Percentiles rank a stretch among this genome's conserved stretches.
phyloP scores from a whole-genome alignment of 2,797 vertebrate species.

The Aphelocoma californica region DNA sequence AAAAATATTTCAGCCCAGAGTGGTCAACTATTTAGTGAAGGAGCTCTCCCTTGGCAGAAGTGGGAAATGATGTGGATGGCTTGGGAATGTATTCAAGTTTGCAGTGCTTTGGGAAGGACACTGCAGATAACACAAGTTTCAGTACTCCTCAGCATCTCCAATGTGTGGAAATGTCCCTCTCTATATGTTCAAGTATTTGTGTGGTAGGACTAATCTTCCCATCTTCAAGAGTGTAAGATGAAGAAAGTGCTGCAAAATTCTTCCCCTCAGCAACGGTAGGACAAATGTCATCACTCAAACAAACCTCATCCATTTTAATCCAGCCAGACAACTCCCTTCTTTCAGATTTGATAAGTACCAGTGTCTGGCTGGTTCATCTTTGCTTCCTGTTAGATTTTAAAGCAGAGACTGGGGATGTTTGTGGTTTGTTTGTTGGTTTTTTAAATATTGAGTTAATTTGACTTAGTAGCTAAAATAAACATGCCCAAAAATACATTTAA shows the following conservation, averaged over 20 bases:
- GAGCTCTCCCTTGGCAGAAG: neutral
- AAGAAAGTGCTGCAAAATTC: conserved; percentile 7
- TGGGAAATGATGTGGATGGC: neutral
- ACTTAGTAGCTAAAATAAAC: neutral
- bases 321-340: conserved; percentile 31
- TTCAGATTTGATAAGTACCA: conserved; percentile 58
- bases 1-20: neutral
- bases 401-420: neutral
- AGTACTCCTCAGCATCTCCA: neutral
- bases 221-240: neutral
- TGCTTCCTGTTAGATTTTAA: conserved; percentile 30
- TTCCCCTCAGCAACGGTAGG: neutral
- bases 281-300: conserved; percentile 30
- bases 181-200: neutral
- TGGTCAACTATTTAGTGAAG: neutral
- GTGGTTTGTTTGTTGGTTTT: neutral
- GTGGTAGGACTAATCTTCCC: neutral
- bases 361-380: conserved; percentile 27
- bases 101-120: conserved; percentile 28
- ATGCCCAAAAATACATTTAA: neutral
- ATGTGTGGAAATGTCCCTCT: neutral
- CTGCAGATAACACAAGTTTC: conserved; percentile 53
- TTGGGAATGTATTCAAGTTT: conserved; percentile 26
- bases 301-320: conserved; percentile 38
- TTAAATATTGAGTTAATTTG: neutral